These are phyloP conservation scores for Brachypalpus laphriformis DNA, from an alignment of 2,888 invertebrate genomes.

Conservation along the genomic window DNA sequence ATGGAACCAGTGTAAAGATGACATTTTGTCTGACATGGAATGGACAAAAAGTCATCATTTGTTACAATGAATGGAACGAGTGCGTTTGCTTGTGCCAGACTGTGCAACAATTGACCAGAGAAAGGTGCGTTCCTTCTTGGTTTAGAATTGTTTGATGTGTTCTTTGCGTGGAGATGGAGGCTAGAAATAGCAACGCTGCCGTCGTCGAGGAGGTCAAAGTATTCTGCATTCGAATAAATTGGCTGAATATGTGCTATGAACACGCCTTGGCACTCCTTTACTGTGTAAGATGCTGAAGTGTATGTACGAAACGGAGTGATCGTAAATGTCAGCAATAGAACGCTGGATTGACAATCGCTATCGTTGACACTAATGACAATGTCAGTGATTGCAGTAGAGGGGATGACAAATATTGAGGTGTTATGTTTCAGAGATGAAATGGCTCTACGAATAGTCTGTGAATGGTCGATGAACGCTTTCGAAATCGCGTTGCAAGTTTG, in stretches of 20 bases:
- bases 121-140: conserved; percentile 59
- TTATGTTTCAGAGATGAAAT: not conserved
- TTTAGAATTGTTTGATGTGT: conserved; percentile 3
- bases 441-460: too few species aligned
- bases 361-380: conserved; percentile 28
- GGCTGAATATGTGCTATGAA: conserved; percentile 29
- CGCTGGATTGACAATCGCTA: conserved; percentile 40
- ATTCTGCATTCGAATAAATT: conserved; percentile 53
- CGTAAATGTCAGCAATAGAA: conserved; percentile 53
- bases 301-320: not conserved
- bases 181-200: conserved; percentile 10
- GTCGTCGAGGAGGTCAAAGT: conserved; percentile 46
- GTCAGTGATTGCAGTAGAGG: conserved; percentile 18
- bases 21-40: conserved; percentile 80
- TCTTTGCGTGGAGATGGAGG: not conserved
- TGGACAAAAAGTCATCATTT: conserved; percentile 77
- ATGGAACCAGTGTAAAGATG: conserved; percentile 78
- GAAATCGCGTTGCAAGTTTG: too few species aligned
- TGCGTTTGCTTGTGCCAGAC: conserved; percentile 15
- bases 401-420: conserved; percentile 12
- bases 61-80: conserved; percentile 73
- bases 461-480: too few species aligned
- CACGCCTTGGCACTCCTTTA: conserved; percentile 59
- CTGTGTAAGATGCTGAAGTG: conserved; percentile 12
- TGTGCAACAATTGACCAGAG: conserved; percentile 57